Conservation (phyloP, 2,113 vertebrate genomes). For the Sebastes schlegelii region DNA sequence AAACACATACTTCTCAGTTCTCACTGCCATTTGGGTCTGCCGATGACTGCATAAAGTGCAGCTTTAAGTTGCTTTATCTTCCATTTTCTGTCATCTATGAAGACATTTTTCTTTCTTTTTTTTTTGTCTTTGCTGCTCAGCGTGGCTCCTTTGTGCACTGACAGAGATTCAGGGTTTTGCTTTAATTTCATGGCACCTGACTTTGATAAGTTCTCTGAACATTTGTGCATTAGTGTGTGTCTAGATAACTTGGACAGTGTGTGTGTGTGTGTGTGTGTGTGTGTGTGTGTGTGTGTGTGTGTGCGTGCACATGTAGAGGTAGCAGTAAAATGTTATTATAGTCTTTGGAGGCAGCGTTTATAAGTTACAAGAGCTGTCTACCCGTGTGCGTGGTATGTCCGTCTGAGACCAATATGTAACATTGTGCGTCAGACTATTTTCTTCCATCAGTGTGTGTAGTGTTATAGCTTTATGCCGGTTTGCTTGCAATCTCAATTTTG, state of each 20-base stretch:
- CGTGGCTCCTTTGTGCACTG: conserved; percentile 18
- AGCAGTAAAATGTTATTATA: background rate
- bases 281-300: conserved; percentile 11
- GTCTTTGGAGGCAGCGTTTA: background rate
- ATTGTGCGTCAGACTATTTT: background rate
- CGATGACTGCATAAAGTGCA: background rate
- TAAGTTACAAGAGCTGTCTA: background rate
- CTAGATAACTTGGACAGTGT: background rate
- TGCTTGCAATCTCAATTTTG: background rate
- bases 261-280: background rate
- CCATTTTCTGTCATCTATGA: background rate
- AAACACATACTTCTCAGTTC: background rate
- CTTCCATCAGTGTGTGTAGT: background rate
- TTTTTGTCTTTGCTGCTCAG: conserved; percentile 7
- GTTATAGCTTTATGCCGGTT: background rate
- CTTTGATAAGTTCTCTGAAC: conserved; percentile 12
- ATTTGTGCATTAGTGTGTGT: conserved; percentile 29
- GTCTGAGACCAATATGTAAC: background rate
- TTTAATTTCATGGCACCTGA: conserved; percentile 2
- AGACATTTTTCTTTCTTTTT: background rate
- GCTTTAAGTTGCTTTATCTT: conserved; percentile 1
- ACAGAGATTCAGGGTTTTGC: conserved; percentile 8
- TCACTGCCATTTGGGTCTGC: background rate
- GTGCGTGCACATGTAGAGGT: background rate
- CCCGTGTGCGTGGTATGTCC: background rate